Evolutionary conservation across 2,888 invertebrate species (phyloP).

Genomic region (Gortyna flavago): DNA sequence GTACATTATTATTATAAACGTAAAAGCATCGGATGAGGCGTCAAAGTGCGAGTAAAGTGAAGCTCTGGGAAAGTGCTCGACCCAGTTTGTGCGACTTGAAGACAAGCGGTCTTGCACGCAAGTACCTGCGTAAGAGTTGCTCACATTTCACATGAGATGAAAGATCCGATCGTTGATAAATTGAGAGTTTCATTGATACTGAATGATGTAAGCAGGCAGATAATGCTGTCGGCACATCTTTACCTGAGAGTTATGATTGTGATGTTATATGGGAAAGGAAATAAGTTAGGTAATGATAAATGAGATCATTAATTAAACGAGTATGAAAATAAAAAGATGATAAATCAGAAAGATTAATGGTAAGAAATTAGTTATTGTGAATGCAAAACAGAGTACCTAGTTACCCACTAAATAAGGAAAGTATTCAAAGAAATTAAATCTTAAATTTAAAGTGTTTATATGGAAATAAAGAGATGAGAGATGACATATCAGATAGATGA

Average conservation of each 20-base stretch:
- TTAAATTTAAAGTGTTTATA: neutral
- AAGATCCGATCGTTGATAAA: slow-evolving; percentile 47
- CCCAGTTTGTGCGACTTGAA: slow-evolving; percentile 50
- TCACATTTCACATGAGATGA: slow-evolving; percentile 25
- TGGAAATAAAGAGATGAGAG: neutral
- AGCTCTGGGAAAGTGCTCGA: slow-evolving; percentile 66
- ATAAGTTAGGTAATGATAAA: slow-evolving; percentile 29
- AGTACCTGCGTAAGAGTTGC: slow-evolving; percentile 14
- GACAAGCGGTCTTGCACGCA: slow-evolving; percentile 53
- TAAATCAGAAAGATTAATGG: neutral
- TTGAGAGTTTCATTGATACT: slow-evolving; percentile 34
- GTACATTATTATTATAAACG: slow-evolving; percentile 14
- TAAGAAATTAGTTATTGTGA: neutral
- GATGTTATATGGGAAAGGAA: neutral
- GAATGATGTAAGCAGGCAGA: slow-evolving; percentile 30
- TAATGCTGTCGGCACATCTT: neutral
- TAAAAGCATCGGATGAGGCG: slow-evolving; percentile 38
- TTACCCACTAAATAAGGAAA: neutral
- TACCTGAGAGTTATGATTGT: slow-evolving; percentile 18
- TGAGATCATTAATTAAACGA: neutral
- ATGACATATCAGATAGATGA: neutral
- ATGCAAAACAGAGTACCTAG: neutral
- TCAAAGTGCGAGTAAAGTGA: slow-evolving; percentile 50
- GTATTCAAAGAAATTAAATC: neutral
- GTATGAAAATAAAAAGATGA: neutral